Evolutionary conservation across 2,888 invertebrate species (phyloP), one percentile per base, ranked within the genome.

Genomic region (Omphaloscelis lunosa): DNA sequence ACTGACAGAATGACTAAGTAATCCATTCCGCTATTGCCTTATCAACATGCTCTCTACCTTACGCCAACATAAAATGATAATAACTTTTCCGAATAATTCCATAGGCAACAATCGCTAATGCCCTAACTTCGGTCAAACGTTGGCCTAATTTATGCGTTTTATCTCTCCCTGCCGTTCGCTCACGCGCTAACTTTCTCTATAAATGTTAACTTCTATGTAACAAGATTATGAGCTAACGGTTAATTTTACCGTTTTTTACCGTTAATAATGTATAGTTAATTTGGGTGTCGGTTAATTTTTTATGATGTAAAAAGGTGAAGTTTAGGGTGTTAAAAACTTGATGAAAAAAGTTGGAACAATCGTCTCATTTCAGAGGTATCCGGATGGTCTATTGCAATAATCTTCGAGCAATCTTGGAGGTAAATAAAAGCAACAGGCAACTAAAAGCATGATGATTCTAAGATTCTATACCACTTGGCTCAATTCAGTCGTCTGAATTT

Each of bases 101-200:
- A 85, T 82, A 75, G 81, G 86, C 79, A 83, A 86, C 89, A 88
- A 88, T 88, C 90, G 90, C 88, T 93, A 92, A 94, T 91, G 92
- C 87, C 76, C 82, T 72, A 93, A 94, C 89, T 94, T 94, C 77
- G 89, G 92, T 93, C 92, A 93, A 92, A 92, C 88, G 90, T 90
- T 91, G 89, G 91, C 90, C 77, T 89, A 92, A 93, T 92, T 93
- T 93, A 92, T 91, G 88, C 89, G 87, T 91, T 92, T 93, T 93
- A 93, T 93, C 91, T 89, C 87, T 88, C 88, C 89, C 89, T 80
- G 80, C 80, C 85, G 84, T 72, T 79, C 80, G 77, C 76, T 83
- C 75, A 79, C 81, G 84, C 76, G 65, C 77, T 70, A 87, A 89
- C 84, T 85, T 88, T 85, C 61, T 83, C 82, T 86, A 82, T 87